A percentile compares a stretch with the other conserved stretches of the same genome.
Conservation (phyloP, 2,113 vertebrate genomes). For the Ginglymostoma cirratum region DNA sequence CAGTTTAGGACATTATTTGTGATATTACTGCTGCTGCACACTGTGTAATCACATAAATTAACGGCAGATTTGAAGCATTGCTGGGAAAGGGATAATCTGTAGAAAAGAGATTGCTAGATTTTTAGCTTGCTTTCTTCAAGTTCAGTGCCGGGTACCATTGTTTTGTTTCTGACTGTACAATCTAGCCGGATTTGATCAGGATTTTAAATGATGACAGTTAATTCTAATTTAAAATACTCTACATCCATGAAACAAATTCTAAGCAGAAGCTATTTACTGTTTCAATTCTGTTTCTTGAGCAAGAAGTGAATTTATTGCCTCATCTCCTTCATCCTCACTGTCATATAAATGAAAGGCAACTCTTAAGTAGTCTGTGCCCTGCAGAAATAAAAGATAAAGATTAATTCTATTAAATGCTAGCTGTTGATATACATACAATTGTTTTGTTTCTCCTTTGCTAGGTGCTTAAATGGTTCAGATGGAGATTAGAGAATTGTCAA, state of each 20-base stretch:
- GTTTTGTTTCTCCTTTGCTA: neutral
- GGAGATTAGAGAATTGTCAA: neutral
- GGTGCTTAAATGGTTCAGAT: neutral
- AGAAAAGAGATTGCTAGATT: too few species aligned
- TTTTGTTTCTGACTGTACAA: too few species aligned
- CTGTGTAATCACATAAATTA: too few species aligned
- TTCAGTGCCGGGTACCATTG: too few species aligned
- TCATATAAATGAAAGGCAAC: conserved; percentile 42
- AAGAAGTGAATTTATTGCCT: conserved; percentile 34
- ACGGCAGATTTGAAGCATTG: too few species aligned
- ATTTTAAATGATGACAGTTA: conserved; percentile 37
- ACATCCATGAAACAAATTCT: conserved; percentile 22
- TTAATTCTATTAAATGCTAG: neutral
- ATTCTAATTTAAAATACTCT: conserved; percentile 33
- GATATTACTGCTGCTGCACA: too few species aligned
- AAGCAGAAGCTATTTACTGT: conserved; percentile 1
- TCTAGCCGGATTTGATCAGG: neutral
- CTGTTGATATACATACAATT: neutral
- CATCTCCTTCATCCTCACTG: conserved; percentile 38
- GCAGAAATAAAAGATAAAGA: neutral
- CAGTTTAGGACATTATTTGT: too few species aligned
- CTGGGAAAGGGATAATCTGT: too few species aligned
- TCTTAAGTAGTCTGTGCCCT: conserved; percentile 40
- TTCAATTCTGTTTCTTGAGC: conserved; percentile 22
- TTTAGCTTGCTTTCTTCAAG: too few species aligned